phyloP scores from a whole-genome alignment of 2,888 invertebrate genomes.

The Eupithecia insigniata region DNA sequence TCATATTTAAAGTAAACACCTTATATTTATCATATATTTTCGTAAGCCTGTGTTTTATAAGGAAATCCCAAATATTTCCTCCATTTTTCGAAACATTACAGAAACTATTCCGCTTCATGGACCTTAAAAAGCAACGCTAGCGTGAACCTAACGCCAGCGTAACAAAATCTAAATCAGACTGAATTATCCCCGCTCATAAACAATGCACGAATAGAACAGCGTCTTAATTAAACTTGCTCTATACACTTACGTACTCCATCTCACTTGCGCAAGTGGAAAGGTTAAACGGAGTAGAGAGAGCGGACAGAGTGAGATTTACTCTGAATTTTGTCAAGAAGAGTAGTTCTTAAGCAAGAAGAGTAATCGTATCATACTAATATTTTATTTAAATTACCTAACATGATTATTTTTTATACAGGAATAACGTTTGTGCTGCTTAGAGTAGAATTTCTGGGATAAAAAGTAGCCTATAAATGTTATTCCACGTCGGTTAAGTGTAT shows the following conservation, averaged over 20 bases:
- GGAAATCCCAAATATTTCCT: background rate
- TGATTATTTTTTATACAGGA: too few relatives aligned
- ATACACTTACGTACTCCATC: constrained; percentile 80
- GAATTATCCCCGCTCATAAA: constrained; percentile 74
- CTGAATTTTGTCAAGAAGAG: background rate
- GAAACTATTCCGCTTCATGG: background rate
- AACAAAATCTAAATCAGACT: constrained; percentile 62
- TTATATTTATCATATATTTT: too few relatives aligned
- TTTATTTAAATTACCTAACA: too few relatives aligned
- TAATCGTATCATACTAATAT: background rate
- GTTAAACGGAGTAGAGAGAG: constrained; percentile 30
- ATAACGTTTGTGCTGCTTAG: too few relatives aligned
- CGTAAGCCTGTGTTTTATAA: background rate
- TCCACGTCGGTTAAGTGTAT: too few relatives aligned
- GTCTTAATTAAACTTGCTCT: constrained; percentile 80
- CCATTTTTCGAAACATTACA: background rate
- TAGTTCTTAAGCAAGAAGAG: too few relatives aligned
- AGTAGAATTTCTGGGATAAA: too few relatives aligned
- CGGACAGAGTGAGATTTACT: background rate
- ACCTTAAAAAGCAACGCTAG: constrained; percentile 25
- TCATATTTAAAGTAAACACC: too few relatives aligned
- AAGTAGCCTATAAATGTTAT: too few relatives aligned
- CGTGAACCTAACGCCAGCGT: constrained; percentile 41
- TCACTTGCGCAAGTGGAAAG: constrained; percentile 73
- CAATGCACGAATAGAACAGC: constrained; percentile 76